Evolutionary conservation across 2,888 invertebrate genomes (phyloP), one percentile per base, ranked within the genome.

Genomic region (Machimus rusticus): DNA sequence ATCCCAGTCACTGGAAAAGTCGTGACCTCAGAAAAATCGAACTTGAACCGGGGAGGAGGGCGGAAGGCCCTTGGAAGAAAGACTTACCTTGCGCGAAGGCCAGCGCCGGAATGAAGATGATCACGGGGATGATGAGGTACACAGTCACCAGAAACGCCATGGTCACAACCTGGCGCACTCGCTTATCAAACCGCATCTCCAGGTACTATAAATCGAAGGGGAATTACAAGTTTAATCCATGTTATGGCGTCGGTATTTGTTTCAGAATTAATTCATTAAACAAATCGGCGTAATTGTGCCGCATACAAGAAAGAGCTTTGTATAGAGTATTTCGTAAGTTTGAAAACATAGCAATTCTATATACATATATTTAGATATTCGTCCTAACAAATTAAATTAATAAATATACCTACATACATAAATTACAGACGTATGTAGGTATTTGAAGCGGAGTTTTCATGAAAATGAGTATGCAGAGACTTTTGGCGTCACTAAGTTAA

Each of bases 1-100:
- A 93, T 91, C 0, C 94, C 94, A 1, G 94, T 94, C 4, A 95
- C 95, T 94, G 90, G 57, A 92, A 91, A 87, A 28, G 12, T 66
- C 8, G 3, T 12, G 1, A 55, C 2, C 2, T 66, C 12, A 66
- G 8, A 66, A 0, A 28, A 28, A 28, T 28, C 6, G 19, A 28
- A 66, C 28, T 51, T 51, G 51, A 51, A 16, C 19, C 51, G 16
- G 43, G 14, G 14, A 0, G 39, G 46, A 1, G 12, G 5, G 8
- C 51, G n/a, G 51, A 51, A 51, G 51, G 51, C 51, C 51, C 51
- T 51, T 51, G 51, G 6, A 14, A 46, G 43, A 46, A 76, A 34
- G 34, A 16, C 51, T 86, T 87, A 89, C 87, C 87, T 87, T 89
- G 87, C 5, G 87, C 46, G 87, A 89, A 89, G 28, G 89, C 89